Evolutionary conservation across 2,888 invertebrate genomes (phyloP), one percentile per base, ranked within the genome.

Genomic region (Athrips mouffetella): DNA sequence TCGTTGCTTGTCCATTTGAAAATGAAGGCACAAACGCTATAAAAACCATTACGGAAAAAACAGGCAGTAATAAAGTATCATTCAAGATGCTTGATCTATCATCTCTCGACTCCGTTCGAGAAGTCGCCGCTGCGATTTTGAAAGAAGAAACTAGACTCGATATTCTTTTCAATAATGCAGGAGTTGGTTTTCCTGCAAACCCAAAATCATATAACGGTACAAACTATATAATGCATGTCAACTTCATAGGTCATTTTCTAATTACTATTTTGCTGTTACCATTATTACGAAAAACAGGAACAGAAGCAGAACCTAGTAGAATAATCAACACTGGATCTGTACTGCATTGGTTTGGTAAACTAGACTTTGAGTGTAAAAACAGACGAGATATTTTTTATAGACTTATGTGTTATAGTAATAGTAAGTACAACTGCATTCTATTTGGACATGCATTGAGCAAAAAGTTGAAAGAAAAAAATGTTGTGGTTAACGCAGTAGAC

Each of bases 201-300:
- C 67, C 63, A 7, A 84, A 90, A 47, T 94, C 95, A 13, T 91
- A 92, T 62, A 97, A 98, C 67, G 96, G 94, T 1, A 79, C 98
- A 52, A 97, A 97, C 72, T 84, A 93, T 54, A 95, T 95, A 6
- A 96, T 97, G 94, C 97, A 95, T 40, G 96, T 97, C 2, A 98
- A 98, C 76, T 95, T 98, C 66, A 96, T 94, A 73, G 98, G 98
- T 0, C 95, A 96, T 8, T 98, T 98, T 74, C 88, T 98, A 21
- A 86, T 98, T 44, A 98, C 98, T 0, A 93, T 97, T 73, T 90
- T 98, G 25, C 90, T 98, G 30, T 91, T 96, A 59, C 95, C 95
- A 80, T 80, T 96, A 54, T 69, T 96, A 55, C 94, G 91, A 71
- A 91, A 90, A 65, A 68, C 78, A 4, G 85, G 81, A 1, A 62